Evolutionary conservation across 2,113 vertebrate species (phyloP).

Genomic region (Marmota flaviventris): DNA sequence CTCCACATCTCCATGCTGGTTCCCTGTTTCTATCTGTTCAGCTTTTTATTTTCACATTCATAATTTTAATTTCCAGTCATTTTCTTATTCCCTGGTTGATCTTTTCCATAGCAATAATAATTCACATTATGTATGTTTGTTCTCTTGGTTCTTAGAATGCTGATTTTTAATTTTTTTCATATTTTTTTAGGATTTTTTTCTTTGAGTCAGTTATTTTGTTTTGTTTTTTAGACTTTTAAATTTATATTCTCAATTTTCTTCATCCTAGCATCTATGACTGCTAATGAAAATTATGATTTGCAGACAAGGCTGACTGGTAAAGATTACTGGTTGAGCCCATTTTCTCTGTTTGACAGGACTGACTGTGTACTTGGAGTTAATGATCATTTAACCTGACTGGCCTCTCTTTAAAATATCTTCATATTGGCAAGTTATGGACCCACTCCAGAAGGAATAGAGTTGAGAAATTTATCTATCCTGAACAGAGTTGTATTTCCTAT

Average conservation of each 20-base stretch:
- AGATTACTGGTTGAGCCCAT: background rate
- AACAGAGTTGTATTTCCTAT: background rate
- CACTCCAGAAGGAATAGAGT: background rate
- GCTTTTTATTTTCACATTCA: background rate
- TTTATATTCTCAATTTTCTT: background rate
- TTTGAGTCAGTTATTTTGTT: background rate
- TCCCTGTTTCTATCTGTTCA: background rate
- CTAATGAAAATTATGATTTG: background rate
- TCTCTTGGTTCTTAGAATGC: background rate
- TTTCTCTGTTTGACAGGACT: background rate
- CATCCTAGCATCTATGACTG: background rate
- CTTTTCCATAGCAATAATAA: background rate
- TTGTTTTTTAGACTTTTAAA: background rate
- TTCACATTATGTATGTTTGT: too few species aligned
- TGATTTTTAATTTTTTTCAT: background rate
- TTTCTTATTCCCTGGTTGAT: background rate
- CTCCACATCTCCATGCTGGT: background rate
- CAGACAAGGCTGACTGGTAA: background rate
- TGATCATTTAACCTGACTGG: background rate
- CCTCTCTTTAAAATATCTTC: background rate
- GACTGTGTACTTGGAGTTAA: background rate
- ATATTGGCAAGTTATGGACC: background rate
- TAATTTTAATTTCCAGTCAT: slow-evolving; percentile 34
- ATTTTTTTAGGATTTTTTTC: background rate
- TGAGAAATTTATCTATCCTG: background rate